phyloP scores from a whole-genome alignment of 1,140 invertebrate species.

The Cydia amplana region DNA sequence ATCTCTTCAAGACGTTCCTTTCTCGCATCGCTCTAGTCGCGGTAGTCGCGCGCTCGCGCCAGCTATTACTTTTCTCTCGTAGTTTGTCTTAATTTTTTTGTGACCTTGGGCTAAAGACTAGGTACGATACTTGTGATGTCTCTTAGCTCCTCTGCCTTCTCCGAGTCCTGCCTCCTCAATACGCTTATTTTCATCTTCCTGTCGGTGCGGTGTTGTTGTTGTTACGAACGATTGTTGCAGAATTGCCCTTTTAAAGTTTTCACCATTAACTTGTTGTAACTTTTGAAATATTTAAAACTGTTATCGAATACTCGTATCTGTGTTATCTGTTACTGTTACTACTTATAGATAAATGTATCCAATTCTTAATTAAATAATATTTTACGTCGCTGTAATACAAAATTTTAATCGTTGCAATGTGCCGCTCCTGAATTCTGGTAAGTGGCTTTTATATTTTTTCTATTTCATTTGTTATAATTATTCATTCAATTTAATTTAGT shows the following conservation, averaged over 20 bases:
- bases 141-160: slow-evolving; percentile 58
- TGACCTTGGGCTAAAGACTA: slow-evolving; percentile 28
- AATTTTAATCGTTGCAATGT: slow-evolving; percentile 42
- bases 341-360: slow-evolving; percentile 62
- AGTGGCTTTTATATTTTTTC: slow-evolving; percentile 38
- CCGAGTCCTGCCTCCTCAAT: slow-evolving; percentile 48
- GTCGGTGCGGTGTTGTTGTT: slow-evolving; percentile 66
- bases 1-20: slow-evolving; percentile 61
- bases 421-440: slow-evolving; percentile 50
- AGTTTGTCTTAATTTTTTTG: slow-evolving; percentile 40
- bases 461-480: too few relatives aligned
- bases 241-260: slow-evolving; percentile 41
- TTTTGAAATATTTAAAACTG: slow-evolving; percentile 73
- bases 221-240: slow-evolving; percentile 63
- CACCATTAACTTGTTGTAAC: slow-evolving; percentile 61
- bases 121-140: slow-evolving; percentile 62
- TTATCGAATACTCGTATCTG: slow-evolving; percentile 73
- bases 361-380: slow-evolving; percentile 55
- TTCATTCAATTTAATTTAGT: too few relatives aligned
- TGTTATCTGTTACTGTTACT: slow-evolving; percentile 79
- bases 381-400: slow-evolving; percentile 64
- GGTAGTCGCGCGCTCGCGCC: slow-evolving; percentile 46
- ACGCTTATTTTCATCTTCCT: slow-evolving; percentile 65
- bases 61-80: slow-evolving; percentile 37
- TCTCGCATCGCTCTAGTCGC: slow-evolving; percentile 50